A percentile compares a stretch with the other conserved stretches of the same genome.
phyloP scores from a whole-genome alignment of 2,797 vertebrate species.

The Hypotaenidia okinawae region DNA sequence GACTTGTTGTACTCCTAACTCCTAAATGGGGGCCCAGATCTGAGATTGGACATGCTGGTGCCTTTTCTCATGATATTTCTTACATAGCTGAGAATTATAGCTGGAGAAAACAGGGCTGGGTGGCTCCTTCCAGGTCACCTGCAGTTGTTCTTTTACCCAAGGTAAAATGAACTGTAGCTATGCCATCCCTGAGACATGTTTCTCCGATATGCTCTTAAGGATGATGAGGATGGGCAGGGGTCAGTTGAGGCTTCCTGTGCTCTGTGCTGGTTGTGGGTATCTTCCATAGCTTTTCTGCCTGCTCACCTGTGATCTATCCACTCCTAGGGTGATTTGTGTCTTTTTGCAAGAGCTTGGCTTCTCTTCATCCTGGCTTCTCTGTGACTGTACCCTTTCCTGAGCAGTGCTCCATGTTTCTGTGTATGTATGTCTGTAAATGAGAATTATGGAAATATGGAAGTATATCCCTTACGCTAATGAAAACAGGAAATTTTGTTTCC shows the following conservation, averaged over 20 bases:
- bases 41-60: background rate
- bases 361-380: background rate
- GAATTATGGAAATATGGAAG: background rate
- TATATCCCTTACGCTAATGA: background rate
- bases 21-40: background rate
- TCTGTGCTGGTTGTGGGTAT: background rate
- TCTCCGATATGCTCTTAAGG: background rate
- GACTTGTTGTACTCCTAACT: background rate
- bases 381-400: background rate
- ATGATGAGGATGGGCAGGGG: background rate
- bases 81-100: background rate
- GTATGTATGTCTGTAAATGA: background rate
- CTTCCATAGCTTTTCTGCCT: background rate
- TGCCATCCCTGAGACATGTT: background rate
- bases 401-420: background rate
- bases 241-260: background rate
- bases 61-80: slow-evolving; percentile 12
- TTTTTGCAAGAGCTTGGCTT: background rate
- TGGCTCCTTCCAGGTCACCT: background rate
- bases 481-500: background rate
- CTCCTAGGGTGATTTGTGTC: background rate
- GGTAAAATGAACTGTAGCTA: background rate
- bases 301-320: background rate
- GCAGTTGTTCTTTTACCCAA: background rate
- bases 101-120: background rate